Percentiles rank a stretch among this genome's conserved stretches.
Evolutionary conservation across 1,140 invertebrate species (phyloP).

Genomic region (Nephotettix cincticeps): DNA sequence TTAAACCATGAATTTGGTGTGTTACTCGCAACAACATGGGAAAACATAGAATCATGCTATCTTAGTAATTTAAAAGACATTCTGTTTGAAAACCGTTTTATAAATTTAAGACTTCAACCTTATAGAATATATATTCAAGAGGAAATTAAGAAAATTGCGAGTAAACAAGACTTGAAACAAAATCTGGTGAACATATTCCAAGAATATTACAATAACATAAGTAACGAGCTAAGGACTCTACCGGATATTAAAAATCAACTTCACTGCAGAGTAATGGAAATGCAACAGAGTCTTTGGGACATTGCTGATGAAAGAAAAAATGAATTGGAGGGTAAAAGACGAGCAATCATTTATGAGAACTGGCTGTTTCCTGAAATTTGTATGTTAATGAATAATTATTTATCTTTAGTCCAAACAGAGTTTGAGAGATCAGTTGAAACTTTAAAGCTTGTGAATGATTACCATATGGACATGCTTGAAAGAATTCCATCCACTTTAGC

Average conservation of each 20-base stretch:
- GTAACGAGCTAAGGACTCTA: neutral
- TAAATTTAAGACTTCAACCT: slow-evolving; percentile 52
- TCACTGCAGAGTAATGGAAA: slow-evolving; percentile 48
- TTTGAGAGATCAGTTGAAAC: slow-evolving; percentile 55
- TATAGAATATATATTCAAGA: slow-evolving; percentile 51
- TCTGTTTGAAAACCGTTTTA: slow-evolving; percentile 53
- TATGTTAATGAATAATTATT: slow-evolving; percentile 54
- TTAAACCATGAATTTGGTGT: slow-evolving; percentile 46
- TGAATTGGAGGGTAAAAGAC: slow-evolving; percentile 52
- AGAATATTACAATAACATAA: slow-evolving; percentile 40
- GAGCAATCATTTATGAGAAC: slow-evolving; percentile 50
- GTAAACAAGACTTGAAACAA: neutral
- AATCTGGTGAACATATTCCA: neutral
- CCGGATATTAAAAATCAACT: slow-evolving; percentile 43
- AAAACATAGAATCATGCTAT: slow-evolving; percentile 55
- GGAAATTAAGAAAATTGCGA: slow-evolving; percentile 43
- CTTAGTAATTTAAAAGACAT: slow-evolving; percentile 53
- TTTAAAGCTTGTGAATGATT: slow-evolving; percentile 54
- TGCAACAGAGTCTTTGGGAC: slow-evolving; percentile 47
- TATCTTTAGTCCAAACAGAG: slow-evolving; percentile 56
- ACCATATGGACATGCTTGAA: slow-evolving; percentile 52
- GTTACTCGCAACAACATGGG: slow-evolving; percentile 54
- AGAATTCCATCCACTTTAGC: neutral
- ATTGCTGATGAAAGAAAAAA: slow-evolving; percentile 55
- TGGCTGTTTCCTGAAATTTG: slow-evolving; percentile 53